Evolutionary conservation across 2,888 invertebrate species (phyloP).

Genomic region (Seira musarum): DNA sequence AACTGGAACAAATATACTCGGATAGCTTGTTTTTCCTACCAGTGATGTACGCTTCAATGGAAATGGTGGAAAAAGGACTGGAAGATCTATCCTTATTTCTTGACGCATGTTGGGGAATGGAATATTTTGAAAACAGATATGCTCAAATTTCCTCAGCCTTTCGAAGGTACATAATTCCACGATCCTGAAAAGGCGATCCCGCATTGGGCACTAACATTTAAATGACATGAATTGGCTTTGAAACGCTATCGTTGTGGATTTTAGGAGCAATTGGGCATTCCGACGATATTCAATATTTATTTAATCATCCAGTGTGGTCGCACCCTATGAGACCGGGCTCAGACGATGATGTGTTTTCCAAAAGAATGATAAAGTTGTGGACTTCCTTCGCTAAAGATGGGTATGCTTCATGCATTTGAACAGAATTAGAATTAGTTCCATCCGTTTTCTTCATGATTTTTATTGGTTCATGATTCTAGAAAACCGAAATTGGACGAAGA

Average conservation of each 20-base stretch:
- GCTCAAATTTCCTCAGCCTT: no score
- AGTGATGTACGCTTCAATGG: slow-evolving; percentile 16
- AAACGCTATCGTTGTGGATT: no score
- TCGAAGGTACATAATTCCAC: background rate
- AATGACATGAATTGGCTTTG: no score
- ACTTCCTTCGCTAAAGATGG: slow-evolving; percentile 41
- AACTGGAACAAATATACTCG: no score
- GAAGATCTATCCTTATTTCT: slow-evolving; percentile 35
- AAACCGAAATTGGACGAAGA: slow-evolving; percentile 1
- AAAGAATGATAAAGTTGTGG: slow-evolving; percentile 28
- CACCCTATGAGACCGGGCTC: slow-evolving; percentile 17
- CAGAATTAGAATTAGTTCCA: no score
- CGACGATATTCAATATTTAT: slow-evolving; percentile 39
- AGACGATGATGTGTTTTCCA: slow-evolving; percentile 29
- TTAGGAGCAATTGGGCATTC: slow-evolving; percentile 21
- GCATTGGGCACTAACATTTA: no score
- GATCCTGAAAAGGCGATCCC: no score
- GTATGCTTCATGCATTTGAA: no score
- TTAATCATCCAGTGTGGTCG: slow-evolving; percentile 19
- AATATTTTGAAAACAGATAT: no score
- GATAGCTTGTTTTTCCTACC: slow-evolving; percentile 19
- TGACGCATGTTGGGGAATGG: background rate
- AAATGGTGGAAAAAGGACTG: slow-evolving; percentile 28
- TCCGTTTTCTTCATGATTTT: no score
- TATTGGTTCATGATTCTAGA: no score